Evolutionary conservation across 2,113 vertebrate genomes (phyloP).

Genomic region (Gallinago undulata): DNA sequence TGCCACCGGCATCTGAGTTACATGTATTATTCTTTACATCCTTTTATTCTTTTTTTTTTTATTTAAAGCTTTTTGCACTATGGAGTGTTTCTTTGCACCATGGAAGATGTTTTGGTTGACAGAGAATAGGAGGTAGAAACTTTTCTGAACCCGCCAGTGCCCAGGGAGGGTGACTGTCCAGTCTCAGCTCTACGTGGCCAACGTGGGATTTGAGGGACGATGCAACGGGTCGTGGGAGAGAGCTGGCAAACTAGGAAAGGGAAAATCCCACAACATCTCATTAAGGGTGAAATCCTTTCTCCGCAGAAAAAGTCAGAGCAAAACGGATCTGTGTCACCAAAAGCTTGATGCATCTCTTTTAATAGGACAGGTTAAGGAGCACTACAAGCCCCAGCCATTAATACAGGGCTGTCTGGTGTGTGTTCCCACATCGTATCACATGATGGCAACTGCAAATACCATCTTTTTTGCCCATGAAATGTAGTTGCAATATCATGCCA

Average conservation of each 20-base stretch:
- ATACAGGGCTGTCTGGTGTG: fast-evolving
- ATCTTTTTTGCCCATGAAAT: not conserved
- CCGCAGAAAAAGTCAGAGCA: not conserved
- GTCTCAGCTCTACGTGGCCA: not conserved
- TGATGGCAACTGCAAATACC: not conserved
- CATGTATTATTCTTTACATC: not conserved
- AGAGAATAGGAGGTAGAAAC: not conserved
- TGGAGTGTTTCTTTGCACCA: not conserved
- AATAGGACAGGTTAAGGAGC: not conserved
- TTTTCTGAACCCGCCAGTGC: not conserved
- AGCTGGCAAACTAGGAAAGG: not conserved
- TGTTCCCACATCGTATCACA: not conserved
- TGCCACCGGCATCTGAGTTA: not conserved
- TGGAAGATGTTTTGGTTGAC: not conserved
- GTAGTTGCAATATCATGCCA: not conserved
- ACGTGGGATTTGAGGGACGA: not conserved
- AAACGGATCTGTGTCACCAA: not conserved
- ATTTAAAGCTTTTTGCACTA: not conserved
- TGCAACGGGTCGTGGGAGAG: not conserved
- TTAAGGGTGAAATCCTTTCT: not conserved
- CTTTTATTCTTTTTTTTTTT: not conserved
- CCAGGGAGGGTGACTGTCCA: not conserved
- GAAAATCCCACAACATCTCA: not conserved
- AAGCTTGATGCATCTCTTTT: not conserved
- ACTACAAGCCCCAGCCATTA: fast-evolving